Evolutionary conservation across 2,113 vertebrate genomes (phyloP).

Genomic region (Pluvianellus socialis): DNA sequence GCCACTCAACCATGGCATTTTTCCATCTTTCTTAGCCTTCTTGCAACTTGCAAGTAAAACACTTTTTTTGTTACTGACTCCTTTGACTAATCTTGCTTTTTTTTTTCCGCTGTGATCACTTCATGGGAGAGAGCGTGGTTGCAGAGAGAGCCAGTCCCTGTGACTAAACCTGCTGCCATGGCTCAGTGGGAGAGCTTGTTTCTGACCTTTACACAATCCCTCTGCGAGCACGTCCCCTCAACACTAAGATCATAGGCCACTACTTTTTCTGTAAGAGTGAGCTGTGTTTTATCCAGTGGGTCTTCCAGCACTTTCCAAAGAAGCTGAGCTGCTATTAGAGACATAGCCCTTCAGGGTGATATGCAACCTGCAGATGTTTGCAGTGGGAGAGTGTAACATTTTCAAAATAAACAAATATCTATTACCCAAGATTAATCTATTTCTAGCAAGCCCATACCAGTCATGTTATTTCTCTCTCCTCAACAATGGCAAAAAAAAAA

Average conservation of each 20-base stretch:
- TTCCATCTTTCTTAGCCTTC: background rate
- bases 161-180: background rate
- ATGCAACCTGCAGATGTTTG: background rate
- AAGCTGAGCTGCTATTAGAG: background rate
- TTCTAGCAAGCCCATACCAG: background rate
- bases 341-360: background rate
- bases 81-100: background rate
- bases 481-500: background rate
- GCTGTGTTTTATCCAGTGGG: background rate
- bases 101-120: background rate
- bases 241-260: background rate
- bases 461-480: background rate
- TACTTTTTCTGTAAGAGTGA: background rate
- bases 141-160: background rate
- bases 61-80: background rate
- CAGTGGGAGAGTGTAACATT: background rate
- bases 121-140: background rate
- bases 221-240: background rate
- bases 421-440: background rate
- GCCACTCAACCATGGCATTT: fast-evolving
- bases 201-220: background rate
- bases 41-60: background rate
- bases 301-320: background rate
- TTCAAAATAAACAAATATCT: background rate
- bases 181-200: background rate